These are phyloP conservation scores for Erebia palarica DNA, from an alignment of 2,888 invertebrate genomes.

Conservation along the genomic window DNA sequence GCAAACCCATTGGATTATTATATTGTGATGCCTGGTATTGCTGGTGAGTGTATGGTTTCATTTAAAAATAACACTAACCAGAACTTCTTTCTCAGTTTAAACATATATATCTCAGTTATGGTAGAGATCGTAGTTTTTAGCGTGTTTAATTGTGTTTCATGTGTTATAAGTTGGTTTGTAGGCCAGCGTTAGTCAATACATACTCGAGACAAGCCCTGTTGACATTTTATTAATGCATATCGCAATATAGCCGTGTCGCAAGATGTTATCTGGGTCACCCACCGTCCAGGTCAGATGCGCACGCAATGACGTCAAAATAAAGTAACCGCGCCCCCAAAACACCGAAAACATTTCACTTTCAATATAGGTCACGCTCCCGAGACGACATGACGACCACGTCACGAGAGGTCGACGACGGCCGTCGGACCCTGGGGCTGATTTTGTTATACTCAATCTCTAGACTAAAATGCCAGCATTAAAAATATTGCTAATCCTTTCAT, in stretches of 20 bases:
- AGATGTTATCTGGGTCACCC: slow-evolving; percentile 65
- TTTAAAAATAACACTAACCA: neutral
- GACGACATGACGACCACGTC: slow-evolving; percentile 3
- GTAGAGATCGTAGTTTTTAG: neutral
- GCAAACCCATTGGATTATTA: slow-evolving; percentile 49
- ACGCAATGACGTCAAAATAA: slow-evolving; percentile 73
- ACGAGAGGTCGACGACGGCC: slow-evolving; percentile 2
- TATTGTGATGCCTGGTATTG: slow-evolving; percentile 62
- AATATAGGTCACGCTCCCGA: slow-evolving; percentile 39
- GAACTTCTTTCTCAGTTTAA: neutral
- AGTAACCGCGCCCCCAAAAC: slow-evolving; percentile 57
- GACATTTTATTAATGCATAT: slow-evolving; percentile 60
- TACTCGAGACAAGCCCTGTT: slow-evolving; percentile 61
- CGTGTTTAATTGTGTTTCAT: neutral
- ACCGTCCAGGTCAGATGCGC: slow-evolving; percentile 62
- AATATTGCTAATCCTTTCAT: too few relatives aligned
- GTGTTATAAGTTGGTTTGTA: slow-evolving; percentile 45
- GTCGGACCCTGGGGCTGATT: neutral
- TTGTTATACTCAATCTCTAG: too few relatives aligned
- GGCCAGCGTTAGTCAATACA: slow-evolving; percentile 62
- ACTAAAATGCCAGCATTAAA: too few relatives aligned
- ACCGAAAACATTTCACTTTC: slow-evolving; percentile 67
- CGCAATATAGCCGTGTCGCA: slow-evolving; percentile 58
- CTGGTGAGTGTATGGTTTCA: slow-evolving; percentile 54
- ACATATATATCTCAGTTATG: neutral